Evolutionary conservation across 2,797 vertebrate genomes (phyloP), one percentile per base, ranked within the genome.

Genomic region (Gymnocypris eckloni): DNA sequence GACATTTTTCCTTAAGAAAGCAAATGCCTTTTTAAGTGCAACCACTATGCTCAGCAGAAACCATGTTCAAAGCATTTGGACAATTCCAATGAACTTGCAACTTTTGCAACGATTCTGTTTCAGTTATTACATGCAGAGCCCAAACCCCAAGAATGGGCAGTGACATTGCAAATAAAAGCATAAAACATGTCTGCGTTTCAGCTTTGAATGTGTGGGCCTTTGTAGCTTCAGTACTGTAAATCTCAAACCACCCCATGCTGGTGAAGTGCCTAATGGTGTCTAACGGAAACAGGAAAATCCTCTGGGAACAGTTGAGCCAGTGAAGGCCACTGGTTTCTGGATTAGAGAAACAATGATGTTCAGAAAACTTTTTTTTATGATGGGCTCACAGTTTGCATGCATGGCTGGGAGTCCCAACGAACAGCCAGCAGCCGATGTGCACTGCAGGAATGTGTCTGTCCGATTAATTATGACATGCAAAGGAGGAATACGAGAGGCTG

Each of bases 291-390:
- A 54, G 79, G 69, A 18, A 75, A 79, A 81, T 76, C 79, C 86
- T 82, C 76, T 39, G 84, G 76, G 86, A 89, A 81, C 69, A 83
- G 61, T 39, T 12, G 54, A 56, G 56, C 71, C 52, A 37, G 64
- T 61, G 72, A 83, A 81, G 33, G 79, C 79, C 59, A 80, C 41
- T 73, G 73, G 59, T 61, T 75, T 81, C 78, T 87, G 84, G 84
- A 80, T 88, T 86, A 86, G 37, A 79, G 79, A 82, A 84, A 88
- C 87, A 88, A 89, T 86, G 48, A 79, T 18, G 33, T 69, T 87
- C 87, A 69, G 69, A 76, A 71, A 75, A 43, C 48, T 43, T 73
- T 37, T 75, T 73, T 75, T 56, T 11, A 28, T n/a, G n/a, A 13
- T 37, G 56, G 81, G 61, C 76, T 80, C 75, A 70, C 39, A 41